A percentile compares a stretch with the other conserved stretches of the same genome.
These are phyloP conservation scores for Pangasianodon hypophthalmus DNA, from an alignment of 2,113 vertebrate genomes.

Conservation along the genomic window DNA sequence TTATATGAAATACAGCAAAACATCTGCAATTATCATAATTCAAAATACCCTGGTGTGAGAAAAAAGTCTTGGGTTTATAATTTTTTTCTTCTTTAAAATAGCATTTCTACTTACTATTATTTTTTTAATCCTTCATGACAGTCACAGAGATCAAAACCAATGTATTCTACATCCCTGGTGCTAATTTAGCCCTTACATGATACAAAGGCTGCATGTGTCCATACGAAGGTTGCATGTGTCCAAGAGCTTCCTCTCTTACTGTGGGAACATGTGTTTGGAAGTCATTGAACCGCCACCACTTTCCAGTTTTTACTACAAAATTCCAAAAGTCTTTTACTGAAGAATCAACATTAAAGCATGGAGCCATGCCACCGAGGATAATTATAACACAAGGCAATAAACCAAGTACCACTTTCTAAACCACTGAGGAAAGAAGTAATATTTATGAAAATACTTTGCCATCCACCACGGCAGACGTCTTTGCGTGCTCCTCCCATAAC, in stretches of 20 bases:
- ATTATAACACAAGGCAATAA: background rate
- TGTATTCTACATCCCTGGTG: background rate
- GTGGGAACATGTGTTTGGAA: background rate
- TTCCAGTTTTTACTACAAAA: background rate
- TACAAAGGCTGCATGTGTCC: background rate
- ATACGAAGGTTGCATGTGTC: background rate
- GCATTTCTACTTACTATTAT: background rate
- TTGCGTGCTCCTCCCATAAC: background rate
- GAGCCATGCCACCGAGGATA: background rate
- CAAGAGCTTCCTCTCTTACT: background rate
- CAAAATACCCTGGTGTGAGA: background rate
- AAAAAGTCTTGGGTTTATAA: background rate
- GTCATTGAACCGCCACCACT: background rate
- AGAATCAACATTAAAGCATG: background rate
- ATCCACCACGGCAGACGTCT: background rate
- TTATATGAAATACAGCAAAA: background rate
- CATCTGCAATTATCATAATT: background rate
- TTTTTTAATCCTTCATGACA: background rate
- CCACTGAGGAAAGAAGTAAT: background rate
- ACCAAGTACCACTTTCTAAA: background rate
- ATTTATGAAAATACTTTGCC: background rate
- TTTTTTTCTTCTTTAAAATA: background rate
- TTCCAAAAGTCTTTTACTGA: background rate
- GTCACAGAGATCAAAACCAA: background rate
- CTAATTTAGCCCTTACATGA: background rate